These are phyloP conservation scores for Rhinogobius similis DNA, from an alignment of 2,113 vertebrate genomes.

Conservation along the genomic window DNA sequence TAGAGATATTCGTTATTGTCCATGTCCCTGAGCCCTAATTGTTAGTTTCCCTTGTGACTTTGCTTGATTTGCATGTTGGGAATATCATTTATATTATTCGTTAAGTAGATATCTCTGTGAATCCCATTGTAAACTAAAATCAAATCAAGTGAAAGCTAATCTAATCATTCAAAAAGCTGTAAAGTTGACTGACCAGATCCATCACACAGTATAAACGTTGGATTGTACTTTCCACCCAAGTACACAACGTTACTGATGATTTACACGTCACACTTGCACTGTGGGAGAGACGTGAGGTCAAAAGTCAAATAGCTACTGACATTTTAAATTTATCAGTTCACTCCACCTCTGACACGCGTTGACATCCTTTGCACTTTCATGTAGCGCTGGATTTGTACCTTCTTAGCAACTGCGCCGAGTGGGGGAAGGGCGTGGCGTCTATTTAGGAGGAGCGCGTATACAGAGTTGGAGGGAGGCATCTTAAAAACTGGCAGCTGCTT, in stretches of 20 bases:
- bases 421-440: conserved; percentile 36
- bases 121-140: too few species aligned
- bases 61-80: too few species aligned
- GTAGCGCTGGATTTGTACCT: conserved; percentile 18
- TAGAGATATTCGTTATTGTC: too few species aligned
- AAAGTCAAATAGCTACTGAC: conserved; percentile 50
- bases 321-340: conserved; percentile 37
- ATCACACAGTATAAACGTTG: too few species aligned
- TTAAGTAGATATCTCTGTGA: too few species aligned
- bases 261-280: neutral
- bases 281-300: conserved; percentile 34
- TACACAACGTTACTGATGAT: neutral
- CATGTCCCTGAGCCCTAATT: too few species aligned
- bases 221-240: neutral
- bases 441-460: conserved; percentile 1
- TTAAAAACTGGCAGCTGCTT: conserved; percentile 74
- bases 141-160: too few species aligned
- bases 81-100: too few species aligned
- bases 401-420: conserved; percentile 18
- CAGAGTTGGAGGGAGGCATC: conserved; percentile 33
- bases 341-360: conserved; percentile 18
- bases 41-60: too few species aligned
- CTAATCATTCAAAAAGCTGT: too few species aligned
- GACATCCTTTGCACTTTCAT: conserved; percentile 3
- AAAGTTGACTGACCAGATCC: too few species aligned